Percentiles rank a stretch among this genome's conserved stretches.
Evolutionary conservation across 2,888 invertebrate species (phyloP).

Genomic region (Ochropleura plecta): DNA sequence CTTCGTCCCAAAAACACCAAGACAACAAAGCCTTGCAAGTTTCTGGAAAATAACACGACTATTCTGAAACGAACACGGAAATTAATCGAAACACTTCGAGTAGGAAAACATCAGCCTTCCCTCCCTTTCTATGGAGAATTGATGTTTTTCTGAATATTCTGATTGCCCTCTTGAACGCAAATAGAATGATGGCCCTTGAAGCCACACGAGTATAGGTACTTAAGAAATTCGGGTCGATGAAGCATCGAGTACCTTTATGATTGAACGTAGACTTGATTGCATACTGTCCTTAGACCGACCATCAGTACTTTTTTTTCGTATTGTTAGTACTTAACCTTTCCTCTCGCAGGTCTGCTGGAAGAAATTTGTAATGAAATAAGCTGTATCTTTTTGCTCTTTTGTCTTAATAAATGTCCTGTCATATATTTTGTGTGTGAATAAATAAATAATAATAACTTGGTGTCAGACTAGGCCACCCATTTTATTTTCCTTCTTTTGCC

Average conservation of each 20-base stretch:
- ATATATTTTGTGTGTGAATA: too few relatives aligned
- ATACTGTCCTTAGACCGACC: neutral
- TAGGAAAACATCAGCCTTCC: neutral
- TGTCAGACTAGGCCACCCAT: too few relatives aligned
- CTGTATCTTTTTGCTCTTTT: too few relatives aligned
- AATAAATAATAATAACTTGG: too few relatives aligned
- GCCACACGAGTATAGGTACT: slow-evolving; percentile 18
- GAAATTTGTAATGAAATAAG: too few relatives aligned
- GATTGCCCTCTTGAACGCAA: slow-evolving; percentile 26
- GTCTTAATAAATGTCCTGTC: too few relatives aligned
- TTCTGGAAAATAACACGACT: neutral
- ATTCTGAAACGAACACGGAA: slow-evolving; percentile 11
- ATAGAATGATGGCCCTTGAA: slow-evolving; percentile 21
- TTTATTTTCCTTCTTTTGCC: too few relatives aligned
- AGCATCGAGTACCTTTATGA: slow-evolving; percentile 18
- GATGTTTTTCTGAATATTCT: slow-evolving; percentile 29
- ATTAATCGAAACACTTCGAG: slow-evolving; percentile 21
- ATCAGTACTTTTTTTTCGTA: neutral
- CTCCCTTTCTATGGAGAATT: slow-evolving; percentile 2
- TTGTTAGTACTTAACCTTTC: too few relatives aligned
- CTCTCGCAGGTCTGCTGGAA: too few relatives aligned
- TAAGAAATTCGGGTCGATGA: slow-evolving; percentile 26
- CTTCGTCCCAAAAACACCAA: too few relatives aligned
- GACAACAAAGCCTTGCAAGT: slow-evolving; percentile 3
- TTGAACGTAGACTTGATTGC: neutral